Conservation (phyloP, 2,888 invertebrate species). For the Euzophera pinguis region DNA sequence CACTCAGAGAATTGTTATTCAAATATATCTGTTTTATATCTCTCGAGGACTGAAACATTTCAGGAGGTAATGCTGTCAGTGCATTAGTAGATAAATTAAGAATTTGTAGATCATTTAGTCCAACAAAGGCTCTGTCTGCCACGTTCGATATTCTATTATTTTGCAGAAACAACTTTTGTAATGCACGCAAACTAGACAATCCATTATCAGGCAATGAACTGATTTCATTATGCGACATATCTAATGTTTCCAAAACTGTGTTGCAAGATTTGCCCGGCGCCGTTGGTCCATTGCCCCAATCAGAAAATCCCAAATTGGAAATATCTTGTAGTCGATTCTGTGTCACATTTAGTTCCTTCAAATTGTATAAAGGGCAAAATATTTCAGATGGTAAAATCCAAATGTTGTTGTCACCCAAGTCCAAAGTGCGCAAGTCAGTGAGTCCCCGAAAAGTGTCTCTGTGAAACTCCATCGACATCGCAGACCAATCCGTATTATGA, state of each 20-base stretch:
- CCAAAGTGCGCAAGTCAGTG: conserved; percentile 82
- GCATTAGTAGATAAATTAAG: conserved; percentile 90
- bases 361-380: conserved; percentile 85
- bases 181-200: conserved; percentile 83
- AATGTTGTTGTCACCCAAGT: conserved; percentile 88
- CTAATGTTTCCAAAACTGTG: conserved; percentile 83
- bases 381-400: conserved; percentile 86
- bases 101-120: conserved; percentile 83
- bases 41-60: conserved; percentile 86
- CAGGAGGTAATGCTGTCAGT: conserved; percentile 87
- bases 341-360: conserved; percentile 86
- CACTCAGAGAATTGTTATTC: conserved; percentile 87
- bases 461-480: conserved; percentile 87
- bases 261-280: conserved; percentile 85
- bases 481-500: conserved; percentile 89
- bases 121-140: conserved; percentile 86
- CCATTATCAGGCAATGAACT: conserved; percentile 85
- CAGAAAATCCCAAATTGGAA: conserved; percentile 86
- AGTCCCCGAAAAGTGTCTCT: conserved; percentile 85
- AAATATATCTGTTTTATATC: conserved; percentile 86
- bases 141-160: conserved; percentile 87
- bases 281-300: conserved; percentile 84
- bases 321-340: conserved; percentile 89
- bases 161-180: conserved; percentile 85
- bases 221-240: conserved; percentile 87